Evolutionary conservation across 30 jellyfish, hydroid and myxozoan genomes (phyloP), one percentile per base, ranked within the genome.

Genomic region (Aurelia aurita complex sp. Pacific): DNA sequence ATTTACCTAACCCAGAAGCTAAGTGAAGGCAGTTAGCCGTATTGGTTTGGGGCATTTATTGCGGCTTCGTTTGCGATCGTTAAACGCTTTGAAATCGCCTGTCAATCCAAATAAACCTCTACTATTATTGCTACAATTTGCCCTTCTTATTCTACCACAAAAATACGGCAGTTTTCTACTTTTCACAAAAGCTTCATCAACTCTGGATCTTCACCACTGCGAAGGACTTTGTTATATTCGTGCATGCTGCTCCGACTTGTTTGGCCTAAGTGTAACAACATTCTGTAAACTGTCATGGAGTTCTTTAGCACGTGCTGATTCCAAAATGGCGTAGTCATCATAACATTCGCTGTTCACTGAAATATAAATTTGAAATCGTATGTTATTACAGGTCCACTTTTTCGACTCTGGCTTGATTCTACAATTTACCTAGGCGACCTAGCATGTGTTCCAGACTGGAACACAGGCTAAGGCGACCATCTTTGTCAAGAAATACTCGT

Each of bases 271-370:
- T 1, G 87, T 71, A 18, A 84, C 43, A 50, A 62, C 82, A 64
- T 84, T 84, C 46, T 64, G 79, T 35, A 84, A 73, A 42, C 93
- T 84, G 66, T 84, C 93, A 52, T 84, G 93, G 19, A 77, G 85
- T 19, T 73, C 93, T 81, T 84, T 84, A 11, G 82, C 82, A 73
- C 93, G 93, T 29, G 93, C 93, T 52, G 93, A 84, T 42, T 84
- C 93, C 59, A 84, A 72, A n/a, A 84, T 84, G 18, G 93, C 93
- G 55, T 84, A 84, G 54, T 74, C 93, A 84, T 84, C 93, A 74
- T 84, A 84, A 77, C 42, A 59, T 55, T 84, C 93, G 18, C 67
- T 60, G 55, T 71, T 77, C 62, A 77, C 93, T 84, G 67, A 42
- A 32, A 63, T 12, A 34, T 12, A 63, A 61, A 63, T 23, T 23